These are phyloP conservation scores for Paramormyrops kingsleyae DNA, from an alignment of 2,113 vertebrate species.

Conservation along the genomic window DNA sequence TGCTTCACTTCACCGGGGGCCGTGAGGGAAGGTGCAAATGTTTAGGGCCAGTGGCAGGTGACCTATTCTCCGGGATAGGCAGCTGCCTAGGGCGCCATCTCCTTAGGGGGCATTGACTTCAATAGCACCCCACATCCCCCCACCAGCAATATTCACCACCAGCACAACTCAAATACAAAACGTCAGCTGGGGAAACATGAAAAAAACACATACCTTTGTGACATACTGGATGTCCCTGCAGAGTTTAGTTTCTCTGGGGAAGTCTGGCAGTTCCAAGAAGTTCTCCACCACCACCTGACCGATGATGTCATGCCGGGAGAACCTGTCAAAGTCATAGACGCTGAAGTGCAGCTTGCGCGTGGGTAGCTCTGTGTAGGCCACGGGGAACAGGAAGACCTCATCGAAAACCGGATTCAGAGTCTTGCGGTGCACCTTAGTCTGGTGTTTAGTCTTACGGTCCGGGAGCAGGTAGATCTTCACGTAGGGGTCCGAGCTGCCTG, in stretches of 20 bases:
- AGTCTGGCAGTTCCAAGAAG: constrained; percentile 94
- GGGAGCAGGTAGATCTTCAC: constrained; percentile 98
- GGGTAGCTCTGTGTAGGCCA: constrained; percentile 81
- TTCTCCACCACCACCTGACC: constrained; percentile 96
- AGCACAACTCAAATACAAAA: neutral
- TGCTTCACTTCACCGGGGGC: neutral
- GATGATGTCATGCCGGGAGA: constrained; percentile 93
- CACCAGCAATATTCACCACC: neutral
- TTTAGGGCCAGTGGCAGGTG: neutral
- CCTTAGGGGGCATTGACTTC: neutral
- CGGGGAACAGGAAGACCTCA: constrained; percentile 93
- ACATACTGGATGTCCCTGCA: constrained; percentile 95
- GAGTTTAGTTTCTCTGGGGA: constrained; percentile 90
- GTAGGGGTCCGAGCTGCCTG: constrained; percentile 93
- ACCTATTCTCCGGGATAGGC: neutral
- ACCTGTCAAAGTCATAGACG: constrained; percentile 97
- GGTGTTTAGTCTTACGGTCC: constrained; percentile 95
- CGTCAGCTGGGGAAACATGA: neutral
- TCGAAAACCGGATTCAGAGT: constrained; percentile 95
- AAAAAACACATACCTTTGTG: constrained; percentile 78
- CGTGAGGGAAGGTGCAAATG: neutral
- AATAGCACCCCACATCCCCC: neutral
- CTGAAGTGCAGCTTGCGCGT: constrained; percentile 94
- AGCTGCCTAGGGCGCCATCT: neutral
- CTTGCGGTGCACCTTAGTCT: constrained; percentile 99